Base-by-base conservation (phyloP, 2,113 vertebrate genomes). In the Lepidothrix coronata region DNA sequence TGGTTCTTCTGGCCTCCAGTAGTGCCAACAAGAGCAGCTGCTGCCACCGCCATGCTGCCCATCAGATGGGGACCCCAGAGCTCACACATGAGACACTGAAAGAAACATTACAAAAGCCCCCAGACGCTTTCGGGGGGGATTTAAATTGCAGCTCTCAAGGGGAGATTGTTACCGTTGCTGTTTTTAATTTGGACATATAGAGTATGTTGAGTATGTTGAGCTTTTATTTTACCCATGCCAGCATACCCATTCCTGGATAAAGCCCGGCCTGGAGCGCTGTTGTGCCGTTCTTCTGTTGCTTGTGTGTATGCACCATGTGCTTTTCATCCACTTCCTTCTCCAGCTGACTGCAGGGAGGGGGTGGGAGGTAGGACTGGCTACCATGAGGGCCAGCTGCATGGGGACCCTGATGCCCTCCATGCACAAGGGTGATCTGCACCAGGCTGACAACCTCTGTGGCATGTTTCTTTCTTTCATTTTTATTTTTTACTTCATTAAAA, bases 401-500 rank as follows among this genome's bases (percentile, higher is more conserved):
- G 88, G 58, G 48, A 63, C 74, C 52, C 23, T 24, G 44, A 41
- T 81, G 78, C 31, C 66, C 52, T 89, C 81, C 28, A 15, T 61
- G 63, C 85, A 62, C 19, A 5, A 61, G n/a, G 48, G 49, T 0
- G 2, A 73, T 35, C 68, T 51, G 84, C 2, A 4, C 81, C 89
- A 85, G 78, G 78, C 72, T 39, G 10, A 51, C 54, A 62, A 28
- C 85, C 63, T 86, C 72, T 5, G 17, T 61, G 51, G 31, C 90
- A 78, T 81, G 68, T 83, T 89, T 84, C 73, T 90, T 59, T 35
- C n/a, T 59, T 94, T 75, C 20, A 9, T 41, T 86, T 85, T 91
- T 62, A 33, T 90, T 93, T 95, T 93, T 94, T 93, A 93, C 70
- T 46, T 93, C 76, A 96, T 96, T 97, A 96, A 96, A 97, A 85